Evolutionary conservation across 2,113 vertebrate species (phyloP).

Genomic region (Empidonax traillii): DNA sequence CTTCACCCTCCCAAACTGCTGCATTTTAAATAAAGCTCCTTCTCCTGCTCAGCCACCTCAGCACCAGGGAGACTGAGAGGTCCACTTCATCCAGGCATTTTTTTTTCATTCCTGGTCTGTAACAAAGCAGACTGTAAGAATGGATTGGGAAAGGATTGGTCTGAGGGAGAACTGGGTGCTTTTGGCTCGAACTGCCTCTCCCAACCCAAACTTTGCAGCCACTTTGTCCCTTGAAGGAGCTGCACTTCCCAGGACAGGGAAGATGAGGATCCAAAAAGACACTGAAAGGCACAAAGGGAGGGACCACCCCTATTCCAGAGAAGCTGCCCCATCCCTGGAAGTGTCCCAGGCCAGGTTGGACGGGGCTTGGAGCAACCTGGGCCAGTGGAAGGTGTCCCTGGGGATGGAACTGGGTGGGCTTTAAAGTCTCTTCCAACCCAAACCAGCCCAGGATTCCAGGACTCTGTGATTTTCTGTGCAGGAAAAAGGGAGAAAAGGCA

Average conservation of each 20-base stretch:
- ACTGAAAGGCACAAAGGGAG: background rate
- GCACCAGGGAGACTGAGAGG: background rate
- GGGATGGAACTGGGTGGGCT: background rate
- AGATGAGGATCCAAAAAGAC: background rate
- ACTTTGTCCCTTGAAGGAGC: background rate
- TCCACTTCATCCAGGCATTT: background rate
- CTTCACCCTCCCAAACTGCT: background rate
- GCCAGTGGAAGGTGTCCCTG: background rate
- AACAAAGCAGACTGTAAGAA: background rate
- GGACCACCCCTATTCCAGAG: background rate
- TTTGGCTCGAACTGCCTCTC: background rate
- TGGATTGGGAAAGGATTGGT: no score
- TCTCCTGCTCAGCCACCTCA: background rate
- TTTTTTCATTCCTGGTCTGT: no score
- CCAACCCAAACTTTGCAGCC: background rate
- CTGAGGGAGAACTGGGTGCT: rapidly evolving
- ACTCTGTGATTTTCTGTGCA: background rate
- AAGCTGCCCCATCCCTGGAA: background rate
- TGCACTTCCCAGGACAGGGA: background rate
- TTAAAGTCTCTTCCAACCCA: background rate
- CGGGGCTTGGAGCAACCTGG: background rate
- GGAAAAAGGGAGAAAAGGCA: background rate
- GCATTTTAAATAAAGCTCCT: background rate
- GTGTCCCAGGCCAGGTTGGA: background rate
- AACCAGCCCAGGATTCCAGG: background rate